Evolutionary conservation across 2,113 vertebrate genomes (phyloP).

Genomic region (Peucedramus taeniatus): DNA sequence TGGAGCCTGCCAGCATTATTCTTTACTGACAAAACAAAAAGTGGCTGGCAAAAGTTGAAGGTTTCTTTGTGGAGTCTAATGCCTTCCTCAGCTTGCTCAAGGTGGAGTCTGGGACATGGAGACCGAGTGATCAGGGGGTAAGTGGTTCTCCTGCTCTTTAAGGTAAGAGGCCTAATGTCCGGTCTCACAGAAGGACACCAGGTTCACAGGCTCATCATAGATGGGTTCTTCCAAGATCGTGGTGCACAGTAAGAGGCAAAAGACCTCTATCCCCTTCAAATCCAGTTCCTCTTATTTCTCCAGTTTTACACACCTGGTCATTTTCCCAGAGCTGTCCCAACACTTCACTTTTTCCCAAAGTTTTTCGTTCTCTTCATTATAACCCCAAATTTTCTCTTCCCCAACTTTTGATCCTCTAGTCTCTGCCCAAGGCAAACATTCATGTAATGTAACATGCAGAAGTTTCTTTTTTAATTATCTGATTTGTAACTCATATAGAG

Average conservation of each 20-base stretch:
- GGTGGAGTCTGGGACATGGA: neutral
- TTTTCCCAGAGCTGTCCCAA: neutral
- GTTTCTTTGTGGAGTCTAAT: neutral
- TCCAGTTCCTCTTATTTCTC: neutral
- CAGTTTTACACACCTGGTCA: neutral
- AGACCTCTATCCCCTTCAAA: neutral
- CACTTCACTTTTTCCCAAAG: neutral
- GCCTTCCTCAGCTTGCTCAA: neutral
- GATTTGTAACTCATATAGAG: neutral
- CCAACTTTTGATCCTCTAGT: neutral
- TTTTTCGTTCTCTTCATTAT: neutral
- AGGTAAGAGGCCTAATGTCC: neutral
- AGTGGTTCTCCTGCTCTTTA: neutral
- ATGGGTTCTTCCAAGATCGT: neutral
- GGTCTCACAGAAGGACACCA: neutral
- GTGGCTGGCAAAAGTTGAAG: neutral
- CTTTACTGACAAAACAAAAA: neutral
- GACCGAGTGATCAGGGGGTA: neutral
- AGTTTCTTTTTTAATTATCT: neutral
- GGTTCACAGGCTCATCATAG: neutral
- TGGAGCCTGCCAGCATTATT: neutral
- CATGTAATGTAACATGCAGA: neutral
- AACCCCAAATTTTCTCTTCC: neutral
- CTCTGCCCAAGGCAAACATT: neutral
- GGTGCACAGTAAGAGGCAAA: neutral